Base-by-base conservation (phyloP, 2,797 vertebrate species). In the Vultur gryphus region DNA sequence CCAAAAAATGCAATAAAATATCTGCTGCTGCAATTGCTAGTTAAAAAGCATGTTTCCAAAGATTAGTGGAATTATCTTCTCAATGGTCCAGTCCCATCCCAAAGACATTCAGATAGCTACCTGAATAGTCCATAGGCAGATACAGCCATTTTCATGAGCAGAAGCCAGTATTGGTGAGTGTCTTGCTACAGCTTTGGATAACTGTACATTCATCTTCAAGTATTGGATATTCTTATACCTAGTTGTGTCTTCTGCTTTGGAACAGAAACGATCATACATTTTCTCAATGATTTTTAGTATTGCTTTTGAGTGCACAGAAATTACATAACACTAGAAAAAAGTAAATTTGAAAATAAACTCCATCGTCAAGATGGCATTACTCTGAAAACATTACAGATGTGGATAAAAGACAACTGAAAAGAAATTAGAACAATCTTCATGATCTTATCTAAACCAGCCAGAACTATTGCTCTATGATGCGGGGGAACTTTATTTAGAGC, bases 111-210 rank as follows among this genome's bases (percentile, higher is more conserved):
- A 82, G 28, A n/a, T 43, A 72, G 8, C 75, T 85, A 98, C 98
- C 97, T 97, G 96, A 70, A 95, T 37, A 7, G 33, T 97, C 97
- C 98, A 98, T 5, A 98, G 35, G 59, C 93, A 96, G 62, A 98
- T 95, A 67, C 90, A 97, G 55, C 97, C 96, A 2, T 97, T 96
- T 73, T 97, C 97, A 29, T 98, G 97, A 37, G 98, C 97, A 48
- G 97, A 97, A 72, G 87, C 97, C 26, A 98, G n/a, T 29, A 98
- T 1, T 7, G 97, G 97, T 57, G 95, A 59, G 13, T 39, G 24
- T 89, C 44, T 55, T 35, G 33, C 39, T 79, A 26, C 71, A 48
- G 16, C 23, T n/a, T 79, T 89, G 67, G 70, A 31, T 54, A 65
- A 31, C 9, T 20, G 49, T 39, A 8, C 28, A 14, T 57, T 76